Conservation (phyloP, 1,140 invertebrate genomes). For the Zaprionus tsacasi region DNA sequence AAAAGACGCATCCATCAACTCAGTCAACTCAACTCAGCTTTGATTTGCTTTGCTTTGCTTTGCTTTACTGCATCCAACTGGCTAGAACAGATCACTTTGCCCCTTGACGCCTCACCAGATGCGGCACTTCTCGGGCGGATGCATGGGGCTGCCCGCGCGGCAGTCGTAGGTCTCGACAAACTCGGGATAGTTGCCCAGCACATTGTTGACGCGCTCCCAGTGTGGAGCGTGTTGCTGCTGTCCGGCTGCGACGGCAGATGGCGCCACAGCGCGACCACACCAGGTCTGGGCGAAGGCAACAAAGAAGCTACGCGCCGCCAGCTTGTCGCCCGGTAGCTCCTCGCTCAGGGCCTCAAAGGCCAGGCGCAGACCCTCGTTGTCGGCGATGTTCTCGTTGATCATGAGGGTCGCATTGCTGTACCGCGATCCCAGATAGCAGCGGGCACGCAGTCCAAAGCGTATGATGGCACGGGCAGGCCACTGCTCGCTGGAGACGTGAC, state of each 20-base stretch:
- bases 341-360: conserved; percentile 56
- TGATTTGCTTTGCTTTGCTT: neutral
- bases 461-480: conserved; percentile 71
- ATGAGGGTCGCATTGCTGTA: conserved; percentile 65
- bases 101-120: conserved; percentile 58
- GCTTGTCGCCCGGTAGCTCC: neutral
- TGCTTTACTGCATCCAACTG: neutral
- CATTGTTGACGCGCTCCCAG: conserved; percentile 74
- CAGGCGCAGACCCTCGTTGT: conserved; percentile 71
- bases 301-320: conserved; percentile 56
- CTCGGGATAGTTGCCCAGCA: conserved; percentile 70
- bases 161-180: conserved; percentile 67
- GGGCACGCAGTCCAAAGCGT: conserved; percentile 55
- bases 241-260: neutral
- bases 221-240: conserved; percentile 52
- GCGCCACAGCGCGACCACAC: conserved; percentile 52
- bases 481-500: conserved; percentile 49
- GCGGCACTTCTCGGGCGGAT: conserved; percentile 67
- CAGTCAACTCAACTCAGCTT: neutral
- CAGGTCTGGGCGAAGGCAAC: conserved; percentile 75
- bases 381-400: conserved; percentile 79
- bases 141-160: conserved; percentile 55
- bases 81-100: neutral
- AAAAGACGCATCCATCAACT: neutral
- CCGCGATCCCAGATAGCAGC: conserved; percentile 58